phyloP scores from a whole-genome alignment of 1,140 invertebrate genomes.

The Lepidostoma basale region DNA sequence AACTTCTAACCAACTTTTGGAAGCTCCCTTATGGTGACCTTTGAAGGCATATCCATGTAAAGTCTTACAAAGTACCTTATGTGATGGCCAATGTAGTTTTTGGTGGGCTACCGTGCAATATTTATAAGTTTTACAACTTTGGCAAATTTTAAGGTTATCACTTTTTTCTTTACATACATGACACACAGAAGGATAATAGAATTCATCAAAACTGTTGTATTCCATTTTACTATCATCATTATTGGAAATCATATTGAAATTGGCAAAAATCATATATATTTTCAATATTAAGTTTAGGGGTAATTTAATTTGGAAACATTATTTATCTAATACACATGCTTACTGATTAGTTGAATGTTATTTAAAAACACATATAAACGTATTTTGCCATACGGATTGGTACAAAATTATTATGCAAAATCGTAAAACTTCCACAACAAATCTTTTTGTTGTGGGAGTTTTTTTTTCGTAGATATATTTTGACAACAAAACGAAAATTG shows the following conservation, averaged over 20 bases:
- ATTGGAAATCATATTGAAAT: not conserved
- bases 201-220: conserved; percentile 34
- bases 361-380: too few relatives aligned
- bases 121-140: conserved; percentile 29
- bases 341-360: not conserved
- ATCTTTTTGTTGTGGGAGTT: too few relatives aligned
- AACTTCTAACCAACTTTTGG: conserved; percentile 3
- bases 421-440: too few relatives aligned
- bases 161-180: conserved; percentile 47
- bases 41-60: not conserved
- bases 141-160: conserved; percentile 39
- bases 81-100: conserved; percentile 31
- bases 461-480: too few relatives aligned
- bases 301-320: conserved; percentile 1
- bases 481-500: too few relatives aligned
- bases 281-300: too few relatives aligned
- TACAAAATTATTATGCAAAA: too few relatives aligned
- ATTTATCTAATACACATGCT: not conserved
- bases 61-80: conserved; percentile 29
- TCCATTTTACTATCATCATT: not conserved
- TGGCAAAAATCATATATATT: too few relatives aligned
- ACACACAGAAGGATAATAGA: conserved; percentile 47
- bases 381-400: too few relatives aligned
- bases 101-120: conserved; percentile 38
- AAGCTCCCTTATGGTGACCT: not conserved